phyloP scores from a whole-genome alignment of 2,888 invertebrate genomes.

The Teleiodes luculella region DNA sequence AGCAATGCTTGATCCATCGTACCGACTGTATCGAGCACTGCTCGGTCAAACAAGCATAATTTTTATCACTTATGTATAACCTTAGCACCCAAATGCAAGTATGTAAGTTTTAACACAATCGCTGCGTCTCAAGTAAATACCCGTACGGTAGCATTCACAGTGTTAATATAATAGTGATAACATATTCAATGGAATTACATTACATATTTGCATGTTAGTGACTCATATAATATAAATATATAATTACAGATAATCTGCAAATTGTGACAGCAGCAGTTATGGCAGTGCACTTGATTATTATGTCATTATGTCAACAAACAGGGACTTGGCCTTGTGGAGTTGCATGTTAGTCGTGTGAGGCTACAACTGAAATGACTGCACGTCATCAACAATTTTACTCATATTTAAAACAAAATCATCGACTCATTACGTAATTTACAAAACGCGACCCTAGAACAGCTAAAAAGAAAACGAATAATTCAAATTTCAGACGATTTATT shows the following conservation, averaged over 20 bases:
- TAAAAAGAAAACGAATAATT: constrained; percentile 62
- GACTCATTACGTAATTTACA: constrained; percentile 26
- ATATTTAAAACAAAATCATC: constrained; percentile 25
- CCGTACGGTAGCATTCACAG: constrained; percentile 65
- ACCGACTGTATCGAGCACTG: constrained; percentile 49
- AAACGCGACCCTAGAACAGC: constrained; percentile 49
- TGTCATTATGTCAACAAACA: constrained; percentile 69
- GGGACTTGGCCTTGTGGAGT: constrained; percentile 80
- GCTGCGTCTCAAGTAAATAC: constrained; percentile 43
- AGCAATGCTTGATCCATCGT: constrained; percentile 57
- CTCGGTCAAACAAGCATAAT: constrained; percentile 73
- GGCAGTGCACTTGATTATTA: constrained; percentile 74
- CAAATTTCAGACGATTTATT: constrained; percentile 76
- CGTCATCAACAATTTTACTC: constrained; percentile 76
- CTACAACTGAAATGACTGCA: constrained; percentile 68
- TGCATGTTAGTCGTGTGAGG: constrained; percentile 77
- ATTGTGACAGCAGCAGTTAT: constrained; percentile 75
- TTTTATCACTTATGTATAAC: constrained; percentile 74
- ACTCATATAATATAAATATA: constrained; percentile 78
- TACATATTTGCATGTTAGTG: constrained; percentile 80
- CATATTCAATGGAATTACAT: constrained; percentile 53
- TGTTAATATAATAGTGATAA: constrained; percentile 69
- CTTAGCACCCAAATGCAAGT: constrained; percentile 79
- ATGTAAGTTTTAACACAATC: constrained; percentile 72
- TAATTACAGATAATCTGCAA: constrained; percentile 76